These are phyloP conservation scores for Caenorhabditis sp. DNA, from an alignment of 2,888 invertebrate species.

Conservation along the genomic window DNA sequence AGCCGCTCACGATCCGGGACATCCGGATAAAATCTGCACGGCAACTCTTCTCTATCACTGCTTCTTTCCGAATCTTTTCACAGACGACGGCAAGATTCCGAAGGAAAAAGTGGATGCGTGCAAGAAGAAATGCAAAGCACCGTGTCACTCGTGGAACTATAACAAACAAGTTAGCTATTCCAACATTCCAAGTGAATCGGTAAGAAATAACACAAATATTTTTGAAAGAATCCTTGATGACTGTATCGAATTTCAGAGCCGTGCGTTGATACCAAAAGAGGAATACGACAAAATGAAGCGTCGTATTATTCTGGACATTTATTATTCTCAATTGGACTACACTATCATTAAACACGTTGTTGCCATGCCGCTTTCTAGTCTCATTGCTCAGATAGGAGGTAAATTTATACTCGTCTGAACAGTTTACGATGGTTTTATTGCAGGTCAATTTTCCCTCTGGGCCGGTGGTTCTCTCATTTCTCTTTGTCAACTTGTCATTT, in stretches of 20 bases:
- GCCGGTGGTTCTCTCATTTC: slow-evolving; percentile 80
- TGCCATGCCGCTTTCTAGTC: slow-evolving; percentile 77
- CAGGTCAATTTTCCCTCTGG: slow-evolving; percentile 81
- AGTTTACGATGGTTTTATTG: slow-evolving; percentile 2
- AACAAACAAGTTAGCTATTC: slow-evolving; percentile 78
- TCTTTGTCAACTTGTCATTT: slow-evolving; percentile 77
- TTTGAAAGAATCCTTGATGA: neutral
- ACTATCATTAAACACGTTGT: slow-evolving; percentile 79
- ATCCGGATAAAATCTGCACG: slow-evolving; percentile 73
- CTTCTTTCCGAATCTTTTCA: slow-evolving; percentile 66
- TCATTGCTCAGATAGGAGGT: slow-evolving; percentile 82
- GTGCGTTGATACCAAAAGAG: slow-evolving; percentile 36
- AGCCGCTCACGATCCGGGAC: slow-evolving; percentile 70
- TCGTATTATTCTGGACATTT: slow-evolving; percentile 75
- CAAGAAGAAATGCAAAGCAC: slow-evolving; percentile 76
- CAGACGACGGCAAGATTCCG: slow-evolving; percentile 45
- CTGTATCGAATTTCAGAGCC: slow-evolving; percentile 37
- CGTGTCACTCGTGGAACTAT: slow-evolving; percentile 80
- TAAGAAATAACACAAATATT: slow-evolving; percentile 30
- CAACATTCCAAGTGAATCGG: slow-evolving; percentile 76
- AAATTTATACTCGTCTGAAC: neutral
- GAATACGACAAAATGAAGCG: slow-evolving; percentile 70
- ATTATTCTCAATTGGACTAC: slow-evolving; percentile 75
- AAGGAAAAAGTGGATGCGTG: slow-evolving; percentile 67
- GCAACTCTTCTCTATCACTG: slow-evolving; percentile 75